phyloP scores from a whole-genome alignment of 2,888 invertebrate genomes.

The Pharmacophagus antenor region DNA sequence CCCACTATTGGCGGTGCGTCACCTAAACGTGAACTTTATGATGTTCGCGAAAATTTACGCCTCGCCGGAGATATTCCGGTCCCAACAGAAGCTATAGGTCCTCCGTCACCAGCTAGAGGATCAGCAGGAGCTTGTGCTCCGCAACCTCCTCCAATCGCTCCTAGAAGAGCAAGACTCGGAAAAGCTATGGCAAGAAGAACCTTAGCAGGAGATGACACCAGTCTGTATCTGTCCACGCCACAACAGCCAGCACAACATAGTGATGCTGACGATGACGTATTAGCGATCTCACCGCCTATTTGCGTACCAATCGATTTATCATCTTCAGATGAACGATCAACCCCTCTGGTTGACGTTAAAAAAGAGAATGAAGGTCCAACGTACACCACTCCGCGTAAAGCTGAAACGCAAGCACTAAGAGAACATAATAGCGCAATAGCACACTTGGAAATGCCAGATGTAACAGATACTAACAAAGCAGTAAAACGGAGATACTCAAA shows the following conservation, averaged over 20 bases:
- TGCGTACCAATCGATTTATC: slow-evolving; percentile 74
- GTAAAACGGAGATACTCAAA: slow-evolving; percentile 70
- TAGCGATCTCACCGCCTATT: slow-evolving; percentile 71
- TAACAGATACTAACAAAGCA: slow-evolving; percentile 56
- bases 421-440: slow-evolving; percentile 63
- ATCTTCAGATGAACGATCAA: slow-evolving; percentile 71
- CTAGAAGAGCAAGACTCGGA: slow-evolving; percentile 70
- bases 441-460: slow-evolving; percentile 47
- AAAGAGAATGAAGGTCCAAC: slow-evolving; percentile 75
- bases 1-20: slow-evolving; percentile 72
- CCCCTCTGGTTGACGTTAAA: slow-evolving; percentile 70
- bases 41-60: slow-evolving; percentile 64
- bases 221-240: slow-evolving; percentile 64
- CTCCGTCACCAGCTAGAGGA: slow-evolving; percentile 85
- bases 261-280: slow-evolving; percentile 76
- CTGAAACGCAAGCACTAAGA: slow-evolving; percentile 68
- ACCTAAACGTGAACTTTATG: slow-evolving; percentile 67
- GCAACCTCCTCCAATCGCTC: slow-evolving; percentile 76
- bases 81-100: slow-evolving; percentile 73
- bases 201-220: slow-evolving; percentile 78
- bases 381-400: slow-evolving; percentile 58
- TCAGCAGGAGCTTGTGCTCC: slow-evolving; percentile 84
- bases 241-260: slow-evolving; percentile 60
- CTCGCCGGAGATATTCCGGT: slow-evolving; percentile 60
- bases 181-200: slow-evolving; percentile 86